phyloP scores from a whole-genome alignment of 2,113 vertebrate genomes.

The Amphilophus citrinellus region DNA sequence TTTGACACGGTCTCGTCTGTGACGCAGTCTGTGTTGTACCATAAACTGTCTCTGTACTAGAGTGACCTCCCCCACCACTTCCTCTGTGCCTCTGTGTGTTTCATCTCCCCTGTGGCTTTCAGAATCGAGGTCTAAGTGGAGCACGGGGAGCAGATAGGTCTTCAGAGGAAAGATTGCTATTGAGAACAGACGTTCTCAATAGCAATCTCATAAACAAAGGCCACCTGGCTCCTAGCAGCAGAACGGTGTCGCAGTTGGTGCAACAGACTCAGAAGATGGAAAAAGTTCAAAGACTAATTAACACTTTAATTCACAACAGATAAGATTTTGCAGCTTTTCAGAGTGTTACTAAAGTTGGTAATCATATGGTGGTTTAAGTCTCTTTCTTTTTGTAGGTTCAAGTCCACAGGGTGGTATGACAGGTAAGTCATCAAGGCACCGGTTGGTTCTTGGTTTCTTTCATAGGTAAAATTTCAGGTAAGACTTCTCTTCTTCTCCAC shows the following conservation, averaged over 20 bases:
- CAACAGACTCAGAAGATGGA: background rate
- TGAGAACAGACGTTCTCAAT: slow-evolving; percentile 39
- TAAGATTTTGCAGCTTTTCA: background rate
- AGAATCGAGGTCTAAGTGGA: slow-evolving; percentile 75
- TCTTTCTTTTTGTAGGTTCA: background rate
- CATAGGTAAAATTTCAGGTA: background rate
- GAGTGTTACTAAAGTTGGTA: background rate
- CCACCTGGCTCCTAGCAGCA: slow-evolving; percentile 70
- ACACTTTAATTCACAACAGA: background rate
- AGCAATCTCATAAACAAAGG: slow-evolving; percentile 70
- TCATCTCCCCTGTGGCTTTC: slow-evolving; percentile 71
- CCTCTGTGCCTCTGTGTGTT: slow-evolving; percentile 69
- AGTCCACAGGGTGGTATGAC: background rate
- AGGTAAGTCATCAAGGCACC: background rate
- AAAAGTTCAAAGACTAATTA: slow-evolving; percentile 4
- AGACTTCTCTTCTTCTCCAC: background rate
- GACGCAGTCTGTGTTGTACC: slow-evolving; percentile 77
- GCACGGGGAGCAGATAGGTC: slow-evolving; percentile 70
- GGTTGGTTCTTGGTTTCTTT: background rate
- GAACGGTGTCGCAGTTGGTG: slow-evolving; percentile 21
- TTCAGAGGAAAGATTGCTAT: slow-evolving; percentile 62
- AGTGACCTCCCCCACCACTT: slow-evolving; percentile 81
- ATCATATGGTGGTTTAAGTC: background rate
- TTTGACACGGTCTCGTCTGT: slow-evolving; percentile 73
- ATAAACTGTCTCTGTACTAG: slow-evolving; percentile 72